A percentile compares a stretch with the other conserved stretches of the same genome.
Conservation (phyloP, 2,113 vertebrate species). For the Malurus alboscapulatus region DNA sequence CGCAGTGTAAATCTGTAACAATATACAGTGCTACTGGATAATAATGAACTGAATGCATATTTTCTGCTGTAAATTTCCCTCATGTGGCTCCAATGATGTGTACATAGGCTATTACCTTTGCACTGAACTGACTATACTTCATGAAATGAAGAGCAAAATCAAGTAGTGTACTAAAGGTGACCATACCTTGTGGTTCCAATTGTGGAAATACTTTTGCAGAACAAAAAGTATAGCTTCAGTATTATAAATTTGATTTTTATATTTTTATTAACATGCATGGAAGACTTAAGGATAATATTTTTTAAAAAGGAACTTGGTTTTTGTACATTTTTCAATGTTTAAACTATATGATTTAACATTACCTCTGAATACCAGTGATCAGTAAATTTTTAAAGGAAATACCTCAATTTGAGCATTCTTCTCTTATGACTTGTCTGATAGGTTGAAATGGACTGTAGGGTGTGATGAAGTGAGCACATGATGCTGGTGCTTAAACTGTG, state of each 20-base stretch:
- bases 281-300: slow-evolving; percentile 55
- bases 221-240: slow-evolving; percentile 37
- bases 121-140: slow-evolving; percentile 24
- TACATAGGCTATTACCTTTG: slow-evolving; percentile 31
- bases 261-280: slow-evolving; percentile 65
- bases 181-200: neutral
- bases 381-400: slow-evolving; percentile 64
- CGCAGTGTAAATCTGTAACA: slow-evolving; percentile 19
- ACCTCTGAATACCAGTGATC: slow-evolving; percentile 58
- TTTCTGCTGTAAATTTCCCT: slow-evolving; percentile 41
- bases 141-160: neutral
- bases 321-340: slow-evolving; percentile 70
- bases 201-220: slow-evolving; percentile 15
- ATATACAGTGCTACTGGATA: slow-evolving; percentile 9
- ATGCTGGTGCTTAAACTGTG: neutral
- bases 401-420: slow-evolving; percentile 63
- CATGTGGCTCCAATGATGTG: neutral
- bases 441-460: neutral
- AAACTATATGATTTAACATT: slow-evolving; percentile 44
- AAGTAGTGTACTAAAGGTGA: neutral
- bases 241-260: slow-evolving; percentile 54
- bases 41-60: neutral
- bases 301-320: slow-evolving; percentile 45
- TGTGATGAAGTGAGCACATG: slow-evolving; percentile 27
- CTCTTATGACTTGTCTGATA: slow-evolving; percentile 27